These are phyloP conservation scores for Heteromurus nitidus DNA, from an alignment of 2,888 invertebrate genomes.

Conservation along the genomic window DNA sequence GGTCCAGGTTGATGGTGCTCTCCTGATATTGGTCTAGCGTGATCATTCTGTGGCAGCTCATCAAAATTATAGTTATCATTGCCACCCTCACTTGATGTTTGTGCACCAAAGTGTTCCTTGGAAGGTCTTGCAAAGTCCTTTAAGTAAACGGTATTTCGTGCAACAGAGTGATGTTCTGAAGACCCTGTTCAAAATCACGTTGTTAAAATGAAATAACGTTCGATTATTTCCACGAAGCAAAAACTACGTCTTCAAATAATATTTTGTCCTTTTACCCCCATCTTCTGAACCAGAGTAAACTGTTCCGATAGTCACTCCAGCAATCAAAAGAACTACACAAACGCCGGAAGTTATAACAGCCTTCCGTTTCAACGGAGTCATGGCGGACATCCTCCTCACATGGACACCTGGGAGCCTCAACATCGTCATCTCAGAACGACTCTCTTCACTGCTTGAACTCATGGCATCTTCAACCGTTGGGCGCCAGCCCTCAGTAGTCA, in stretches of 20 bases:
- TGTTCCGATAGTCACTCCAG: neutral
- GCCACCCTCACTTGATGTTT: neutral
- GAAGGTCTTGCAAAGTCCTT: neutral
- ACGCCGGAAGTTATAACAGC: neutral
- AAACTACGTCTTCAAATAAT: neutral
- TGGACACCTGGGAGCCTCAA: neutral
- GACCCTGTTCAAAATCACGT: neutral
- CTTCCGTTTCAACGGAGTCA: neutral
- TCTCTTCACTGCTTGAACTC: neutral
- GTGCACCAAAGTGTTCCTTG: neutral
- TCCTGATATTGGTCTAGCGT: too few species aligned
- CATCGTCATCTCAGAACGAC: neutral
- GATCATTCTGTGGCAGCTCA: neutral
- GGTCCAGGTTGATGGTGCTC: neutral
- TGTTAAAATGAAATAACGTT: neutral
- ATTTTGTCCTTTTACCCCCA: neutral
- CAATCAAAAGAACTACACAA: neutral
- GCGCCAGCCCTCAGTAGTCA: neutral
- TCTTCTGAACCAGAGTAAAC: neutral
- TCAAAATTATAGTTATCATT: too few species aligned
- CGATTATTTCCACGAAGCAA: neutral
- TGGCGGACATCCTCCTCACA: neutral
- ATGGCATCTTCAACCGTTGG: neutral
- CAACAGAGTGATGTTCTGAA: neutral
- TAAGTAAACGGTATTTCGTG: neutral